Percentiles rank a stretch among this genome's conserved stretches.
Evolutionary conservation across 1,140 invertebrate genomes (phyloP).

Genomic region (Atta texana): DNA sequence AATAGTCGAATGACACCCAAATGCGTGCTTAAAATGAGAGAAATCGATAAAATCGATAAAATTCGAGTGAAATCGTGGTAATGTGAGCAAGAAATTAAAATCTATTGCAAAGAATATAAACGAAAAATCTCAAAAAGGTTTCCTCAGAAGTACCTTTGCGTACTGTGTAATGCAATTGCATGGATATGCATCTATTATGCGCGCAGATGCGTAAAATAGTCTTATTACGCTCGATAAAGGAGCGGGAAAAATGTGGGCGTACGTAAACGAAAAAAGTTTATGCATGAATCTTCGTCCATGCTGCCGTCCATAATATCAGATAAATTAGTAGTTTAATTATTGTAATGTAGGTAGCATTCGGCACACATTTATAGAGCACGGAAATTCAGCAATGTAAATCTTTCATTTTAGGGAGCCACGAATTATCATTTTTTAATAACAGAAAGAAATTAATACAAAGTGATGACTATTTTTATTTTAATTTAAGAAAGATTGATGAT

Average conservation of each 20-base stretch:
- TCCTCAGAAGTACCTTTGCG: not conserved
- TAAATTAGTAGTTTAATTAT: not conserved
- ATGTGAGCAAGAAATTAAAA: conserved; percentile 36
- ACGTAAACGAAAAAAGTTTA: conserved; percentile 16
- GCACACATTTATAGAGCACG: not conserved
- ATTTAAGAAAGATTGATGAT: not conserved
- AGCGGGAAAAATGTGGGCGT: not conserved
- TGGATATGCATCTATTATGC: not conserved
- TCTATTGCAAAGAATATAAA: not conserved
- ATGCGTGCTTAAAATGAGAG: not conserved
- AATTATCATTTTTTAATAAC: conserved; percentile 14
- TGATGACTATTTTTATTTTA: not conserved
- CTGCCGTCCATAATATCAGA: not conserved
- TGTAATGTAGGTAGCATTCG: not conserved
- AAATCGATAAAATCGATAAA: not conserved
- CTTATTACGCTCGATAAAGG: not conserved
- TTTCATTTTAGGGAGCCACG: not conserved
- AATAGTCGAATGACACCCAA: not conserved
- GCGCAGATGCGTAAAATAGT: not conserved
- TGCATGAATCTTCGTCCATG: not conserved
- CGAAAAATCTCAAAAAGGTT: not conserved
- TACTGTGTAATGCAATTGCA: not conserved
- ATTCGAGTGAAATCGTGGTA: not conserved
- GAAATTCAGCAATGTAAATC: not conserved
- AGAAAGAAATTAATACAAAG: conserved; percentile 1